Evolutionary conservation across 2,888 invertebrate genomes (phyloP).

Genomic region (Nemotelus nigrinus): DNA sequence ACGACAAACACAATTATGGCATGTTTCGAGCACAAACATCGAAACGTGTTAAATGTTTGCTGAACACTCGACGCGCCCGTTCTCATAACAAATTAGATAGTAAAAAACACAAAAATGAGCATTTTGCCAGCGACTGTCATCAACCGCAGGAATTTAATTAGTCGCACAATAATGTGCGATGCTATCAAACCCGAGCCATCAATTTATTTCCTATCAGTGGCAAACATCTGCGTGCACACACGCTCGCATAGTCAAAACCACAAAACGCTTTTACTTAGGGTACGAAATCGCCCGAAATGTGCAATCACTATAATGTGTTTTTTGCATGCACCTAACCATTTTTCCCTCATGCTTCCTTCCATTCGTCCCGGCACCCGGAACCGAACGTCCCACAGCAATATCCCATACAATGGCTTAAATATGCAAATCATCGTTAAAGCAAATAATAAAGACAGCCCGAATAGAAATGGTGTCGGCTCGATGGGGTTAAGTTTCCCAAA

Average conservation of each 20-base stretch:
- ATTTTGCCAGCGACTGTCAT: constrained; percentile 17
- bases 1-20: too few species aligned
- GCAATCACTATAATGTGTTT: constrained; percentile 41
- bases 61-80: too few species aligned
- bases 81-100: neutral
- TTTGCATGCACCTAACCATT: constrained; percentile 36
- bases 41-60: too few species aligned
- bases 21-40: too few species aligned
- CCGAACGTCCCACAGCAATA: neutral
- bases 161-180: constrained; percentile 36
- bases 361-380: neutral
- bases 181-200: constrained; percentile 20
- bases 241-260: constrained; percentile 23
- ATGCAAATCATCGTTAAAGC: constrained; percentile 39
- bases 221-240: too few species aligned
- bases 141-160: constrained; percentile 35
- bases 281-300: constrained; percentile 32
- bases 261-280: constrained; percentile 36
- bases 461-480: constrained; percentile 21
- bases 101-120: neutral
- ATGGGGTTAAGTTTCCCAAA: constrained; percentile 28
- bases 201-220: constrained; percentile 28
- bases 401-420: constrained; percentile 35
- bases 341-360: neutral
- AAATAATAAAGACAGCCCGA: constrained; percentile 38